A percentile compares a stretch with the other conserved stretches of the same genome.
Evolutionary conservation across 2,113 vertebrate species (phyloP).

Genomic region (Nematolebias whitei): DNA sequence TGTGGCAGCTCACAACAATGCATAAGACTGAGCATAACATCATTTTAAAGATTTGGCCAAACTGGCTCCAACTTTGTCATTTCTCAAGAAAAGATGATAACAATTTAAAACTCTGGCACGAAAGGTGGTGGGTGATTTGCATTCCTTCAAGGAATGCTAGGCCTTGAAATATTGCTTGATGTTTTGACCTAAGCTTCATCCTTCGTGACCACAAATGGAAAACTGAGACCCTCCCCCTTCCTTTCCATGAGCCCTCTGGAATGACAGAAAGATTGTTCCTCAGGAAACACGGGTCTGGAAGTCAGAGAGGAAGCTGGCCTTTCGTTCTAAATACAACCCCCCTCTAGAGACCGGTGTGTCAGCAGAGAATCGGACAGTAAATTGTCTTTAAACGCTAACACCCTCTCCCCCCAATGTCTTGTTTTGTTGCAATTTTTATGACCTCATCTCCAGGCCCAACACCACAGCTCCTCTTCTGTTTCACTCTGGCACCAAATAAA

Average conservation of each 20-base stretch:
- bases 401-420: slow-evolving; percentile 33
- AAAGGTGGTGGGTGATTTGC: too few species aligned
- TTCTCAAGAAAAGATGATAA: too few species aligned
- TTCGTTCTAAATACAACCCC: slow-evolving; percentile 57
- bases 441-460: slow-evolving; percentile 39
- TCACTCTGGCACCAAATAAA: slow-evolving; percentile 16
- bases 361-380: slow-evolving; percentile 51
- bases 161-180: slow-evolving; percentile 15
- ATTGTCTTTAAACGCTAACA: slow-evolving; percentile 43
- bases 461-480: slow-evolving; percentile 25
- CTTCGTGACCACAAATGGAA: slow-evolving; percentile 45
- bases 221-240: slow-evolving; percentile 31
- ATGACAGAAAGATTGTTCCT: slow-evolving; percentile 58
- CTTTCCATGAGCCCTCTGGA: slow-evolving; percentile 62
- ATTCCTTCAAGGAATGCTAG: too few species aligned
- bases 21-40: too few species aligned
- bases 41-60: too few species aligned
- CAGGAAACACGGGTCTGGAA: slow-evolving; percentile 68
- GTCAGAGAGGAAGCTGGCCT: slow-evolving; percentile 60
- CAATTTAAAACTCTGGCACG: too few species aligned
- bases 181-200: slow-evolving; percentile 44
- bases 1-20: too few species aligned
- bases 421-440: slow-evolving; percentile 54
- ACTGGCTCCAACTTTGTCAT: too few species aligned
- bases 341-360: slow-evolving; percentile 53